phyloP scores from a whole-genome alignment of 2,888 invertebrate species.

The Ypsolopha scabrella region DNA sequence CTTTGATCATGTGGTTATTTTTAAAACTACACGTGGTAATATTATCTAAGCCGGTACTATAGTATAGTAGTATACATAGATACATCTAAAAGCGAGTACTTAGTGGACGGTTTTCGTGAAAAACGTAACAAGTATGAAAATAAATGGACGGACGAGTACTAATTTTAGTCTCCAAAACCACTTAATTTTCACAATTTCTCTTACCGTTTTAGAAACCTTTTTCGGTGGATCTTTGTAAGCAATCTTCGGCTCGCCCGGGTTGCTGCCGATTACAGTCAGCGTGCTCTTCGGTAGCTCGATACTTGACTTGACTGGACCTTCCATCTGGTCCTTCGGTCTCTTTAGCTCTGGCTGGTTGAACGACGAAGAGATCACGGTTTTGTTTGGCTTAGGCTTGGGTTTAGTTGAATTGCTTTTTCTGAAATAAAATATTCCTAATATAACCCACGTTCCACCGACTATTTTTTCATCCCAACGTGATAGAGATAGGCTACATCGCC shows the following conservation, averaged over 20 bases:
- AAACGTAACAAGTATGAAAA: too few relatives aligned
- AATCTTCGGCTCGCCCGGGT: slow-evolving; percentile 62
- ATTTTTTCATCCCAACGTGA: too few relatives aligned
- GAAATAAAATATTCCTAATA: not conserved
- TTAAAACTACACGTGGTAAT: too few relatives aligned
- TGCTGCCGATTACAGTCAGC: slow-evolving; percentile 56
- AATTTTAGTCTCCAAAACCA: too few relatives aligned
- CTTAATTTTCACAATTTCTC: slow-evolving; percentile 7
- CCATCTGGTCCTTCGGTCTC: slow-evolving; percentile 33
- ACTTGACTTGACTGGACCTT: slow-evolving; percentile 47
- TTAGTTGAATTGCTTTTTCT: not conserved
- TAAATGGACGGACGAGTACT: too few relatives aligned
- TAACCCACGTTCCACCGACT: too few relatives aligned
- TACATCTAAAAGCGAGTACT: too few relatives aligned
- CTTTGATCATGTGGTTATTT: too few relatives aligned
- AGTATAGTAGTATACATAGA: too few relatives aligned
- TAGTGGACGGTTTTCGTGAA: too few relatives aligned
- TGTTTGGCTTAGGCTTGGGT: slow-evolving; percentile 41
- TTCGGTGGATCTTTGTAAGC: slow-evolving; percentile 54
- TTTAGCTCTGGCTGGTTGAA: slow-evolving; percentile 19
- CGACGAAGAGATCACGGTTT: slow-evolving; percentile 51
- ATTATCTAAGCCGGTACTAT: too few relatives aligned
- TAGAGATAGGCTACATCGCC: too few relatives aligned
- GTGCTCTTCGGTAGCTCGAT: slow-evolving; percentile 57
- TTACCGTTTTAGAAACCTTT: slow-evolving; percentile 59